Base-by-base conservation (phyloP, 2,888 invertebrate genomes). In the Amblyjoppa fuscipennis region DNA sequence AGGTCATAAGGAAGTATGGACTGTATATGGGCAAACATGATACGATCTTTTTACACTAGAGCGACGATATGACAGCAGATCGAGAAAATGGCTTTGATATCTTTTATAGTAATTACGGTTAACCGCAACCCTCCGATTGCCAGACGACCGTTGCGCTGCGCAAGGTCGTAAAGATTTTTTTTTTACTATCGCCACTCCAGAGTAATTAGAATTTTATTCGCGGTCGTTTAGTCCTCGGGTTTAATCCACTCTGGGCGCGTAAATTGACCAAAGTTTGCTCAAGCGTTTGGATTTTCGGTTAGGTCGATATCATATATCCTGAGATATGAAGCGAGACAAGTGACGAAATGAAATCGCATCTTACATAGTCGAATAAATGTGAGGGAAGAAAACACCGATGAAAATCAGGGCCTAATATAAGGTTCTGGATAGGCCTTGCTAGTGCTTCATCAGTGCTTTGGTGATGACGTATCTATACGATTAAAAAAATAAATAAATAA, bases 141-240 rank as follows among this genome's bases (percentile, higher is more conserved):
- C 77, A 28, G 34, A 73, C 38, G 73, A 38, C 51, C 64, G 28
- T 59, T 28, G 28, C 28, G 49, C 53, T 20, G 25, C 11, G 68
- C 66, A 51, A 51, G 68, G 28, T 85, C 85, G 83, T 85, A 85
- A 85, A 85, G 53, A 77, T 77, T 81, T 31, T 75, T 81, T 64
- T 76, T 85, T 83, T 83, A 86, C 25, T 83, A 31, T 61, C 85
- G 73, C 77, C 80, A 77, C 83, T 83, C n/a, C 74, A 74, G 78
- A 87, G 86, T 87, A 88, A 88, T 88, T 88, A 88, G 87, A 87
- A 86, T 88, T 88, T 88, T 88, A 88, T 87, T 87, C 76, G 71
- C 81, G 77, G 78, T 80, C 83, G 87, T 86, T 87, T 51, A 74
- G 74, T 74, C 38, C 56, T 56, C 77, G 49, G 77, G 53, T 77